phyloP scores from a whole-genome alignment of 1,140 invertebrate species.

The Aphis gossypii region DNA sequence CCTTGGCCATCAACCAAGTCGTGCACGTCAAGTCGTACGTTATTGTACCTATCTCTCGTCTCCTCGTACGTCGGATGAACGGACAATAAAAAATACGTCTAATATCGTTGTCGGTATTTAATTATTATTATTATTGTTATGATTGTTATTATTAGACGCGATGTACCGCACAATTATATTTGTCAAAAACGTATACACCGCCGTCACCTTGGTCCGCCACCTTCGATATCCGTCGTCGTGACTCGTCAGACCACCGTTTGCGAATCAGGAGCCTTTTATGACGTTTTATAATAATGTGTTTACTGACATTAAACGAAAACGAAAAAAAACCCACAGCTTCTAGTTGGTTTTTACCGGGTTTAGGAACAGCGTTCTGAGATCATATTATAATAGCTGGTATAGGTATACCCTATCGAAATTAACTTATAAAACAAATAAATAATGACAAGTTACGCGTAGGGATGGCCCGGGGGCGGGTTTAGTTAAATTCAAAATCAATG shows the following conservation, averaged over 20 bases:
- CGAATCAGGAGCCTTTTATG: background rate
- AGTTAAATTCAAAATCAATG: background rate
- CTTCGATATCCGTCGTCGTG: background rate
- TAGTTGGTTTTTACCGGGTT: background rate
- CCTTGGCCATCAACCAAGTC: slow-evolving; percentile 38
- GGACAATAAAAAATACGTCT: slow-evolving; percentile 30
- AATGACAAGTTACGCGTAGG: background rate
- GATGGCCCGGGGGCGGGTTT: background rate
- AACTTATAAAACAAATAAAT: background rate
- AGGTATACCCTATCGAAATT: background rate
- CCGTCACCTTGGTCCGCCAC: background rate
- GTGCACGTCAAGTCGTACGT: slow-evolving; percentile 34
- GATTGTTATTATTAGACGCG: too few relatives aligned
- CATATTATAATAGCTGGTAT: background rate
- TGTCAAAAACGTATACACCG: background rate
- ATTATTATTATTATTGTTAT: slow-evolving; percentile 3
- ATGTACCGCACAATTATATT: slow-evolving; percentile 16
- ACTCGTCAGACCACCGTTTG: background rate
- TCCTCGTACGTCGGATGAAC: background rate
- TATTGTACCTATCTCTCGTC: background rate
- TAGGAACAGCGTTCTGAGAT: background rate
- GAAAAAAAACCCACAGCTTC: background rate
- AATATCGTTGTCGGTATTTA: background rate
- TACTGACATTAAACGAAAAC: background rate
- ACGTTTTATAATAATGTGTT: background rate